Evolutionary conservation across 2,113 vertebrate genomes (phyloP).

Genomic region (Labrus mixtus): DNA sequence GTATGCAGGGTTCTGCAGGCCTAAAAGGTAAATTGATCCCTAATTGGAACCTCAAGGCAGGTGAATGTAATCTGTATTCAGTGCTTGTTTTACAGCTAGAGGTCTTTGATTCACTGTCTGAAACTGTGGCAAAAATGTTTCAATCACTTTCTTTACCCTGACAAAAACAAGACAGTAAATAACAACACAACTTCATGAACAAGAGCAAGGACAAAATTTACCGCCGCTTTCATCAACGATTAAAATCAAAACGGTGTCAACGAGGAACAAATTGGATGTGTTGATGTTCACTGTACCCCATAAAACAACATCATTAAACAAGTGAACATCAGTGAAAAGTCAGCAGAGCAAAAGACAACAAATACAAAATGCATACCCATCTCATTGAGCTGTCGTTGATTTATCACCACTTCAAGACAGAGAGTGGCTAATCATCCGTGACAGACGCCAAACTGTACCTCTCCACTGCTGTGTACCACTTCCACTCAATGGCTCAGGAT

Average conservation of each 20-base stretch:
- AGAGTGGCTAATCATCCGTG: constrained; percentile 58
- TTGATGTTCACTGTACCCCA: constrained; percentile 57
- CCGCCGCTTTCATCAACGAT: constrained; percentile 54
- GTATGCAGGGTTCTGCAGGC: constrained; percentile 78
- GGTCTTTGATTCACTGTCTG: neutral
- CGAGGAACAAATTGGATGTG: constrained; percentile 54
- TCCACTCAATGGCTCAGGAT: constrained; percentile 1
- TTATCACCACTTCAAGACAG: constrained; percentile 55
- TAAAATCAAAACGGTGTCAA: constrained; percentile 67
- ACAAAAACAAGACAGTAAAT: constrained; percentile 50
- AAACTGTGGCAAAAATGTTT: constrained; percentile 11
- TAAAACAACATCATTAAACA: constrained; percentile 70
- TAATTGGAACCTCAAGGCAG: neutral
- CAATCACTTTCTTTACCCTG: neutral
- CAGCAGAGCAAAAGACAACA: constrained; percentile 66
- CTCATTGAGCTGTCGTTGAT: constrained; percentile 52
- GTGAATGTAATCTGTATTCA: neutral
- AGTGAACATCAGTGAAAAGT: constrained; percentile 54
- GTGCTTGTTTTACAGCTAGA: neutral
- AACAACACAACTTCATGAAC: constrained; percentile 19
- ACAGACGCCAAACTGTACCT: constrained; percentile 50
- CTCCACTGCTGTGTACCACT: constrained; percentile 12
- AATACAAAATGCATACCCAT: constrained; percentile 43
- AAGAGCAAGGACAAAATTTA: constrained; percentile 46
- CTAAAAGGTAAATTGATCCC: constrained; percentile 79